phyloP scores from a whole-genome alignment of 1,140 invertebrate species.

The Halictus rubicundus region DNA sequence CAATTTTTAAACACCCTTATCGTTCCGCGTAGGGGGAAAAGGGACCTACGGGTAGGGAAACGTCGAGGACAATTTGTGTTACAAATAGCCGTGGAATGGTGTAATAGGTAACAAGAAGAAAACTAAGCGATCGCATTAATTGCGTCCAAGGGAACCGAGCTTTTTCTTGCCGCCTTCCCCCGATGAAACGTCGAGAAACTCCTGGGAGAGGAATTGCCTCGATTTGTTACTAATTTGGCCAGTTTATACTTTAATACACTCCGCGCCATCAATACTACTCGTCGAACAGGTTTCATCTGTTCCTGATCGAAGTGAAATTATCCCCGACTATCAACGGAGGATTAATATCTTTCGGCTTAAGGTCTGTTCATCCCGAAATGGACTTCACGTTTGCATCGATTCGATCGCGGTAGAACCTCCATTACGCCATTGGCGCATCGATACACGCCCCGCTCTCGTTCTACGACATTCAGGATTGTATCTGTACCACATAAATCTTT shows the following conservation, averaged over 20 bases:
- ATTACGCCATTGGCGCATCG: not conserved
- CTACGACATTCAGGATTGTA: not conserved
- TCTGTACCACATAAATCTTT: too few species aligned
- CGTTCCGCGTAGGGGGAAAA: slow-evolving; percentile 11
- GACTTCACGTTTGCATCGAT: not conserved
- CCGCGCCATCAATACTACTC: not conserved
- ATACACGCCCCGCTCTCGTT: not conserved
- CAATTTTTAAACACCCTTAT: slow-evolving; percentile 59
- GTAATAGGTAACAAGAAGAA: slow-evolving; percentile 68
- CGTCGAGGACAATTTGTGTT: slow-evolving; percentile 64
- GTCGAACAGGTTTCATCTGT: not conserved
- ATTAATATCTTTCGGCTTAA: not conserved
- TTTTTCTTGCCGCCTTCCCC: slow-evolving; percentile 15
- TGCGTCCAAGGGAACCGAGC: slow-evolving; percentile 48
- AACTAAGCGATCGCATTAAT: slow-evolving; percentile 72
- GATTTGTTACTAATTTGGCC: slow-evolving; percentile 55
- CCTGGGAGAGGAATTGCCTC: slow-evolving; percentile 45
- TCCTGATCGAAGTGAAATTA: not conserved
- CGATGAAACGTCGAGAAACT: not conserved
- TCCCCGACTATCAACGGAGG: not conserved
- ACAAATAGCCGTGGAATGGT: slow-evolving; percentile 54
- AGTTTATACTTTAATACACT: slow-evolving; percentile 17
- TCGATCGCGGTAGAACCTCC: not conserved
- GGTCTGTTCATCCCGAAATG: not conserved
- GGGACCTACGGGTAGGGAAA: not conserved